Conservation (phyloP, 2,888 invertebrate genomes). For the Allacma fusca region DNA sequence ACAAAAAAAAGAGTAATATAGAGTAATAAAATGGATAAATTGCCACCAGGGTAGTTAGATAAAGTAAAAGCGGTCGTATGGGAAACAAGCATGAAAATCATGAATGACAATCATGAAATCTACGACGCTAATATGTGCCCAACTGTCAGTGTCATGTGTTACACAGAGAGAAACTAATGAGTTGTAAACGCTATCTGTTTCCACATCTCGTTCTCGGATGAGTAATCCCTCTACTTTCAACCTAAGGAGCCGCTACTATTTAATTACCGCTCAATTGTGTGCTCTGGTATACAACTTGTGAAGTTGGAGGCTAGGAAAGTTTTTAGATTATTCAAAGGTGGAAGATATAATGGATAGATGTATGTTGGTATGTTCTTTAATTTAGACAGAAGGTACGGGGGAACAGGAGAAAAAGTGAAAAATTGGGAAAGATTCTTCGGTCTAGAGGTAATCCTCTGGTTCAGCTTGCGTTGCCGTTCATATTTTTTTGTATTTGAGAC, state of each 20-base stretch:
- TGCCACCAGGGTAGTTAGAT: neutral
- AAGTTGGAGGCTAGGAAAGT: neutral
- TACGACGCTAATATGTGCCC: neutral
- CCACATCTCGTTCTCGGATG: neutral
- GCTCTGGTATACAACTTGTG: neutral
- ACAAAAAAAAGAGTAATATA: neutral
- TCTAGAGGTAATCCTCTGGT: neutral
- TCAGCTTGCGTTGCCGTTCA: neutral
- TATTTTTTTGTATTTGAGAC: slow-evolving; percentile 6
- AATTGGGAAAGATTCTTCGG: slow-evolving; percentile 12
- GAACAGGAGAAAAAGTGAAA: neutral
- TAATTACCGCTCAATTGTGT: neutral
- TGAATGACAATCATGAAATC: slow-evolving; percentile 5
- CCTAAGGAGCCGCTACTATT: neutral
- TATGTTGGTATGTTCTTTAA: neutral
- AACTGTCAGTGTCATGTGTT: too few relatives aligned
- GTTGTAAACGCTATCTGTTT: neutral
- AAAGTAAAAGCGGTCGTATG: neutral
- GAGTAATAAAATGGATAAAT: neutral
- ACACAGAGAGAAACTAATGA: neutral
- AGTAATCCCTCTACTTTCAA: slow-evolving; percentile 6
- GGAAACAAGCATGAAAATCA: neutral
- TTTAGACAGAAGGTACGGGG: neutral
- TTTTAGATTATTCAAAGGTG: neutral
- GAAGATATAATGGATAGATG: neutral